Percentiles rank a stretch among this genome's conserved stretches.
Conservation (phyloP, 1,140 invertebrate species). For the Aplysia californica region DNA sequence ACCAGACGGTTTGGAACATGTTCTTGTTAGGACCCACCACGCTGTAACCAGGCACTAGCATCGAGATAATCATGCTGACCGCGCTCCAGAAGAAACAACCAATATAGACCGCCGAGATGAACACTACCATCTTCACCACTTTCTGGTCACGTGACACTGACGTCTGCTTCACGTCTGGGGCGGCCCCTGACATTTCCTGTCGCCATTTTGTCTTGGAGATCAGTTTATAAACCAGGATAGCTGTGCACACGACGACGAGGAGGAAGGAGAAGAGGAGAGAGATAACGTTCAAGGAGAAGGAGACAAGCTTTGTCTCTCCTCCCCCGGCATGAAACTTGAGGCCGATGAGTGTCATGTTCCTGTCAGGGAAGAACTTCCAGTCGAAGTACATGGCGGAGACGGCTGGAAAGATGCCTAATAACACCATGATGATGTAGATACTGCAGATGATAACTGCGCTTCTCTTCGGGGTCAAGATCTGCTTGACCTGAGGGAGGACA, state of each 20-base stretch:
- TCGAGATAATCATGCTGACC: background rate
- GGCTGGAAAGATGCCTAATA: background rate
- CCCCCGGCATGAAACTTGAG: background rate
- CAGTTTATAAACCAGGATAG: background rate
- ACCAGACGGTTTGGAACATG: background rate
- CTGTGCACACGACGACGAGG: background rate
- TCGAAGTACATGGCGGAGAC: background rate
- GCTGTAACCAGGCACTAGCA: background rate
- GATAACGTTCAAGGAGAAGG: background rate
- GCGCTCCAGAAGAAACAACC: background rate
- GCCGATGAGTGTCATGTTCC: slow-evolving; percentile 1
- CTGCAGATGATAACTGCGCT: background rate
- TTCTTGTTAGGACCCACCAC: background rate
- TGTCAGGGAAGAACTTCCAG: background rate
- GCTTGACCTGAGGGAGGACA: background rate
- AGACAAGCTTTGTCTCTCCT: background rate
- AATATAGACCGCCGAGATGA: background rate
- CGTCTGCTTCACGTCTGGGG: background rate
- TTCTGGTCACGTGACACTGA: background rate
- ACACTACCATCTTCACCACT: background rate
- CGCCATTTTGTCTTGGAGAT: background rate
- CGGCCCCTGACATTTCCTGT: background rate
- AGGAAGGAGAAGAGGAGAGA: background rate
- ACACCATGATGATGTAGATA: background rate
- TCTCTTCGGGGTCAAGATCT: background rate